These are phyloP conservation scores for Nansenia antarctica DNA, from an alignment of 2,113 vertebrate species.

Conservation along the genomic window DNA sequence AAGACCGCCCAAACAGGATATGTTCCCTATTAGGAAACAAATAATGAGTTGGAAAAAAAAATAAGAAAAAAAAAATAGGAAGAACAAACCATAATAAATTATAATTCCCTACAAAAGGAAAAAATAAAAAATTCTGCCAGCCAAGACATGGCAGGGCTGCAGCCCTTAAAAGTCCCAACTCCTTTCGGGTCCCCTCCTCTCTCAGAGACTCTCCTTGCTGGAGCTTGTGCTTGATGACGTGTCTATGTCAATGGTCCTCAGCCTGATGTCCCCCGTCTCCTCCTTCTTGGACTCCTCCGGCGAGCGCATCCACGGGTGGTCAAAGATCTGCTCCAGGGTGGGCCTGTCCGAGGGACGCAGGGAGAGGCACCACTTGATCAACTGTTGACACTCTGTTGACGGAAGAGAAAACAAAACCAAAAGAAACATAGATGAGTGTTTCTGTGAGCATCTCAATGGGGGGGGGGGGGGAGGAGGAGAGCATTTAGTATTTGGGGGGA, in stretches of 20 bases:
- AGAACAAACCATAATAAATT: constrained; percentile 79
- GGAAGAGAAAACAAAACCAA: accelerated
- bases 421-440: neutral
- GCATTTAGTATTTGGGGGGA: neutral
- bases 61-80: constrained; percentile 73
- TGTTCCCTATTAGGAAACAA: constrained; percentile 77
- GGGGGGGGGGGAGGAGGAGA: neutral
- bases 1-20: constrained; percentile 81
- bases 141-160: constrained; percentile 50
- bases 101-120: constrained; percentile 78
- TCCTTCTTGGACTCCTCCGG: constrained; percentile 80
- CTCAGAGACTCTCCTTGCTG: constrained; percentile 96
- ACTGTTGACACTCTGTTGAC: constrained; percentile 91
- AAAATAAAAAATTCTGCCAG: constrained; percentile 58
- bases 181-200: constrained; percentile 68
- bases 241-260: constrained; percentile 86
- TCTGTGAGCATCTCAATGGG: constrained; percentile 4
- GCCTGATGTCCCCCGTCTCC: constrained; percentile 86
- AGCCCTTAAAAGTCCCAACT: constrained; percentile 63
- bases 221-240: constrained; percentile 93
- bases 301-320: constrained; percentile 91
- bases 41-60: constrained; percentile 60
- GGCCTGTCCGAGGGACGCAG: constrained; percentile 94
- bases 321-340: constrained; percentile 93
- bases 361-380: constrained; percentile 96